Percentiles rank a stretch among this genome's conserved stretches.
phyloP scores from a whole-genome alignment of 2,797 vertebrate species.

The Poecilia picta region DNA sequence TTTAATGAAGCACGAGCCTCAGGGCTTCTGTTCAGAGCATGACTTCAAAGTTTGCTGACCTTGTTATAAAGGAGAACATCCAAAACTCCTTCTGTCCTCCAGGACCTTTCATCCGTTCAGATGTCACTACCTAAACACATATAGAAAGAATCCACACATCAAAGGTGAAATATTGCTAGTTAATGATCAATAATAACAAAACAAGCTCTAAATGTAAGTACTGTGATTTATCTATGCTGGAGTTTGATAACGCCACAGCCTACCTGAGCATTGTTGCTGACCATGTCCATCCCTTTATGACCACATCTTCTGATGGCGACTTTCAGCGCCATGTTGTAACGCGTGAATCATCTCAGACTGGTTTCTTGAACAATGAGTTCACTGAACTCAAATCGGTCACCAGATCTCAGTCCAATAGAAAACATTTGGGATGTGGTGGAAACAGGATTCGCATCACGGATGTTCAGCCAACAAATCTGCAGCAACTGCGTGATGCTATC shows the following conservation, averaged over 20 bases:
- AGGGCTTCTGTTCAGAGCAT: conserved; percentile 57
- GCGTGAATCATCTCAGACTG: not conserved
- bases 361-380: too few species aligned
- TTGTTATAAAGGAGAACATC: conserved; percentile 41
- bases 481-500: conserved; percentile 31
- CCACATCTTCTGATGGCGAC: conserved; percentile 59
- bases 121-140: conserved; percentile 42
- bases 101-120: conserved; percentile 42
- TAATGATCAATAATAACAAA: conserved; percentile 42
- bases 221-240: conserved; percentile 22
- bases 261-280: too few species aligned
- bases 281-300: not conserved
- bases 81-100: conserved; percentile 39
- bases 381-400: too few species aligned
- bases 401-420: too few species aligned
- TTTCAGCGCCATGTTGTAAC: conserved; percentile 27
- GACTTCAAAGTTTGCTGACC: conserved; percentile 62
- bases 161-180: conserved; percentile 32
- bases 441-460: conserved; percentile 48
- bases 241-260: not conserved
- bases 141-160: conserved; percentile 36
- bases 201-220: conserved; percentile 40
- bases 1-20: conserved; percentile 65
- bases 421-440: conserved; percentile 37
- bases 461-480: conserved; percentile 60